These are phyloP conservation scores for Lycopodina hypogea DNA, from an alignment of 37 sponge, comb jelly and placozoan species.

Conservation along the genomic window DNA sequence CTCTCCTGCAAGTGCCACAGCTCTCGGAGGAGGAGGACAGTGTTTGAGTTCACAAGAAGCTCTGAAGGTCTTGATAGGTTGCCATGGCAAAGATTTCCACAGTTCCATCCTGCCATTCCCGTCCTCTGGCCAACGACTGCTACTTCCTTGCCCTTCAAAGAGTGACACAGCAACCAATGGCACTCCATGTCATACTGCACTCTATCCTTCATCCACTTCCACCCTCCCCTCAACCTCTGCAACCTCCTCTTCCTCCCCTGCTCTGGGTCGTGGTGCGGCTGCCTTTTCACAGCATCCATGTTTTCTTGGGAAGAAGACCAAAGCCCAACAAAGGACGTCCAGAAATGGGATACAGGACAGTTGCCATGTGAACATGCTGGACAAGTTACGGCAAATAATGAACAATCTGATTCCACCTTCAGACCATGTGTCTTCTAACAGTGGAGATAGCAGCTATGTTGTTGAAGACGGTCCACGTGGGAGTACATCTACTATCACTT, in stretches of 20 bases:
- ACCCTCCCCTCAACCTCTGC: not conserved
- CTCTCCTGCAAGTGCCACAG: no score
- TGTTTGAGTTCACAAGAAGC: no score
- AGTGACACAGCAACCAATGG: not conserved
- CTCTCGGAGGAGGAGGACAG: not conserved
- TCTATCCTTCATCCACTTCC: not conserved
- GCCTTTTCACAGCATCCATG: no score
- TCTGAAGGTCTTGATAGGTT: constrained; percentile 25
- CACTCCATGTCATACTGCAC: not conserved
- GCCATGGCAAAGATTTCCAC: constrained; percentile 8
- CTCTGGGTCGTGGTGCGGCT: not conserved
- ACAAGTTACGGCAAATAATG: no score
- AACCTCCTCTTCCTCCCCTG: not conserved
- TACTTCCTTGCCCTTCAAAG: not conserved
- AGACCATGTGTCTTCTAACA: no score
- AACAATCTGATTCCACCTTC: no score
- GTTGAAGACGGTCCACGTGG: no score
- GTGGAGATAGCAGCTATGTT: no score
- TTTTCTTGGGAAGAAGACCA: not conserved
- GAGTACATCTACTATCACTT: no score
- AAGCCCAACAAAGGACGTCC: not conserved
- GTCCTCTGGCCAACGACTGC: not conserved
- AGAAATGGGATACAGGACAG: no score
- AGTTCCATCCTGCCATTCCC: constrained; percentile 33
- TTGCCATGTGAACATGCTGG: no score